Evolutionary conservation across 2,113 vertebrate genomes (phyloP).

Genomic region (Uria lomvia): DNA sequence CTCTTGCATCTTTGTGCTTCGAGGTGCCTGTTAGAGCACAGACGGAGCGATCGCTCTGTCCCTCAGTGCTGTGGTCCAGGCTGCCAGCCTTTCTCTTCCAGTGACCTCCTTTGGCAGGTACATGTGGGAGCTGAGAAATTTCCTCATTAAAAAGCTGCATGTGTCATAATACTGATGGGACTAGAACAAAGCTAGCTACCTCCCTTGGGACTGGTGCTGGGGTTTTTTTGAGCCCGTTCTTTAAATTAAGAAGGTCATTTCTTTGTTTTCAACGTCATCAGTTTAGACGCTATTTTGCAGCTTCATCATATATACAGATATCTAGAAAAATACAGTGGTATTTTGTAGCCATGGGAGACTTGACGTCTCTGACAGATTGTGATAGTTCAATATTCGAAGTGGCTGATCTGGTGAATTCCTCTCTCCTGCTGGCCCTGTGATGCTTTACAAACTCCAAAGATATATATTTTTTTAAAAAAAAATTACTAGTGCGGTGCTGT

Average conservation of each 20-base stretch:
- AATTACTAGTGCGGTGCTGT: rapidly evolving
- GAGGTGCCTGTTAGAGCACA: rapidly evolving
- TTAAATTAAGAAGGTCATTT: not conserved
- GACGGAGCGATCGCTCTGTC: rapidly evolving
- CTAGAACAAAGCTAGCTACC: not conserved
- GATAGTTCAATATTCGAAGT: not conserved
- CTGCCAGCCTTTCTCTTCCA: not conserved
- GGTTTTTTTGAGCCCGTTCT: not conserved
- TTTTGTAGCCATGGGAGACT: not conserved
- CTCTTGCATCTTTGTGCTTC: not conserved
- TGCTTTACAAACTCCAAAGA: not conserved
- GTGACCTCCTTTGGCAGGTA: not conserved
- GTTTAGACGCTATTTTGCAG: not conserved
- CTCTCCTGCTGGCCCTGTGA: not conserved
- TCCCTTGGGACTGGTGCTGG: not conserved
- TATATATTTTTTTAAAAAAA: not conserved
- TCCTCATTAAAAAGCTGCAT: slow-evolving; percentile 11
- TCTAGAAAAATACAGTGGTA: not conserved
- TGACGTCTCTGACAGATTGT: not conserved
- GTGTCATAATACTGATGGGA: not conserved
- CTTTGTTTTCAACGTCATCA: not conserved
- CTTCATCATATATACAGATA: not conserved
- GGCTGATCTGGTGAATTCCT: not conserved
- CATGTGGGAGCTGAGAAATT: not conserved
- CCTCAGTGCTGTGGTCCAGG: not conserved